These are phyloP conservation scores for Mimas tiliae DNA, from an alignment of 2,888 invertebrate genomes.

Conservation along the genomic window DNA sequence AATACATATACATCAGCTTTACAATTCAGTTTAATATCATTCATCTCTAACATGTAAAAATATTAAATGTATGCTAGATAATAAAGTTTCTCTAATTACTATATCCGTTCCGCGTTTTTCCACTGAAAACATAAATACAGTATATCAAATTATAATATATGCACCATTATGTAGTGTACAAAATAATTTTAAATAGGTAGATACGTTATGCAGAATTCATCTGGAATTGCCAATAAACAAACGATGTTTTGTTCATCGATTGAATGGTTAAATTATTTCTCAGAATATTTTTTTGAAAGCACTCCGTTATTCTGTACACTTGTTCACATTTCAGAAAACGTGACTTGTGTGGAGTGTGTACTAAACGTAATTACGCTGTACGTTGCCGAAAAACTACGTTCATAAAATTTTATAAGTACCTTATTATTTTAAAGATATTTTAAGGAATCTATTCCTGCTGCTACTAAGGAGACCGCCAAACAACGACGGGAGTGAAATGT, in stretches of 20 bases:
- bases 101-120: too few relatives aligned
- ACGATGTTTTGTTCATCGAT: neutral
- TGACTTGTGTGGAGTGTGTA: neutral
- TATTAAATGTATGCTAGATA: too few relatives aligned
- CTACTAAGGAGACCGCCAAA: too few relatives aligned
- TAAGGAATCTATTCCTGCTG: too few relatives aligned
- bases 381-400: neutral
- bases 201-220: too few relatives aligned
- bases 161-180: neutral
- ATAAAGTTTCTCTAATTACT: too few relatives aligned
- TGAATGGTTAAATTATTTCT: neutral
- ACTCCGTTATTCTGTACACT: neutral
- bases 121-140: too few relatives aligned
- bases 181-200: neutral
- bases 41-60: too few relatives aligned
- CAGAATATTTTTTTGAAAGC: neutral
- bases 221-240: neutral
- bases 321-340: neutral
- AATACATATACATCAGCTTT: too few relatives aligned
- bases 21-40: too few relatives aligned
- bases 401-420: neutral
- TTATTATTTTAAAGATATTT: neutral
- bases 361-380: neutral
- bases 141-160: too few relatives aligned
- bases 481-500: too few relatives aligned